These are phyloP conservation scores for Nomada goodeniana DNA, from an alignment of 2,888 invertebrate genomes.

Conservation along the genomic window DNA sequence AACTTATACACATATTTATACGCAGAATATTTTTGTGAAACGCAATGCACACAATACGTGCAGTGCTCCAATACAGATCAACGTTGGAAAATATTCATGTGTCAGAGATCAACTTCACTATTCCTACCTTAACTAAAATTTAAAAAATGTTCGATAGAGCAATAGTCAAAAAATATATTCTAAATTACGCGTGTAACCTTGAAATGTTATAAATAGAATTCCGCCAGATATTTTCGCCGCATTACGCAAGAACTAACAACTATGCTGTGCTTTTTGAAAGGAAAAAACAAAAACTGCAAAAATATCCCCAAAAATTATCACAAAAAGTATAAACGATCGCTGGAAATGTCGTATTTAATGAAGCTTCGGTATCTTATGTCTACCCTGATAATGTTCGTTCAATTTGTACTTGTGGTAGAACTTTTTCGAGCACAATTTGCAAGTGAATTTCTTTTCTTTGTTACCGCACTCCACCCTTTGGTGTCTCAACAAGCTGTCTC, in stretches of 20 bases:
- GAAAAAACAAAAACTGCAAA: background rate
- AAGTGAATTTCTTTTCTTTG: slow-evolving; percentile 82
- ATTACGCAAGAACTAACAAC: slow-evolving; percentile 2
- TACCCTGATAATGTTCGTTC: slow-evolving; percentile 62
- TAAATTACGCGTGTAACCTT: background rate
- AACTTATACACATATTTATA: slow-evolving; percentile 3
- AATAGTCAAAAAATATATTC: background rate
- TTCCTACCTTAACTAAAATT: background rate
- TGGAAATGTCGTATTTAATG: background rate
- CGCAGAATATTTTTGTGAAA: no score
- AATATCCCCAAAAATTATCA: background rate
- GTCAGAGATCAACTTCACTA: no score
- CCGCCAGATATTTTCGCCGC: background rate
- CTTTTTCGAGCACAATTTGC: slow-evolving; percentile 79
- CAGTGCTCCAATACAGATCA: no score
- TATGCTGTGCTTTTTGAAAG: background rate
- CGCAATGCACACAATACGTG: no score
- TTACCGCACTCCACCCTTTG: slow-evolving; percentile 78
- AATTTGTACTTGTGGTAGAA: slow-evolving; percentile 76
- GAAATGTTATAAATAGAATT: slow-evolving; percentile 10
- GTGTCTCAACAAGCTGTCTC: slow-evolving; percentile 71
- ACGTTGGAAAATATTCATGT: no score
- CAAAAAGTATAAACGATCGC: background rate
- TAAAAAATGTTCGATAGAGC: background rate
- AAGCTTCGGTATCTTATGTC: slow-evolving; percentile 54